Conservation (phyloP, 1,140 invertebrate species). For the Drosophila albomicans region DNA sequence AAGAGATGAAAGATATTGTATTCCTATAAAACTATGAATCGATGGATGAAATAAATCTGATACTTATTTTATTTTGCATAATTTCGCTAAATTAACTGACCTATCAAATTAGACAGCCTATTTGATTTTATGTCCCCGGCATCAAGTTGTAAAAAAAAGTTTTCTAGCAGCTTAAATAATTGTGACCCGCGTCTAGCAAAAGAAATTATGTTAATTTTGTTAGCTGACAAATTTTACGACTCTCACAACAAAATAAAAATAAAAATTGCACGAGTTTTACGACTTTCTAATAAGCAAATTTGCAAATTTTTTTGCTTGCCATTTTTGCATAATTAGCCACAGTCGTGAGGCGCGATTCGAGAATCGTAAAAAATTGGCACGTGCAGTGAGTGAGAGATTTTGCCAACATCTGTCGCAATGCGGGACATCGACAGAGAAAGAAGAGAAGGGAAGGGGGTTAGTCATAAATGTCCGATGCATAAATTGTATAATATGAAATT, state of each 20-base stretch:
- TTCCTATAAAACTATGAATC: too few species aligned
- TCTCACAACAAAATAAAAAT: conserved; percentile 24
- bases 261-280: conserved; percentile 66
- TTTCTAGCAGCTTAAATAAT: conserved; percentile 26
- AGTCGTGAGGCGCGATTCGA: conserved; percentile 37
- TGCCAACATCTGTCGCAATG: conserved; percentile 57
- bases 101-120: conserved; percentile 37
- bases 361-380: conserved; percentile 69
- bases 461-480: conserved; percentile 75
- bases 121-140: conserved; percentile 36
- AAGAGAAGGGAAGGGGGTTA: not conserved
- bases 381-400: conserved; percentile 44
- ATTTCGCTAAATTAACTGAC: conserved; percentile 2
- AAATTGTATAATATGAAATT: conserved; percentile 74
- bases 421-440: not conserved
- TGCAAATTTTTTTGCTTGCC: conserved; percentile 42
- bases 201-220: conserved; percentile 50
- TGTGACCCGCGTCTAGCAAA: conserved; percentile 22
- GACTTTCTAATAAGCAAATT: conserved; percentile 80
- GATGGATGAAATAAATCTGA: too few species aligned
- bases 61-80: not conserved
- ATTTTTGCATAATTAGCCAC: conserved; percentile 76
- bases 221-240: conserved; percentile 64
- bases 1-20: too few species aligned
- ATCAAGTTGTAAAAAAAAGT: conserved; percentile 48